Base-by-base conservation (phyloP, 2,888 invertebrate genomes). In the Pterostichus niger region DNA sequence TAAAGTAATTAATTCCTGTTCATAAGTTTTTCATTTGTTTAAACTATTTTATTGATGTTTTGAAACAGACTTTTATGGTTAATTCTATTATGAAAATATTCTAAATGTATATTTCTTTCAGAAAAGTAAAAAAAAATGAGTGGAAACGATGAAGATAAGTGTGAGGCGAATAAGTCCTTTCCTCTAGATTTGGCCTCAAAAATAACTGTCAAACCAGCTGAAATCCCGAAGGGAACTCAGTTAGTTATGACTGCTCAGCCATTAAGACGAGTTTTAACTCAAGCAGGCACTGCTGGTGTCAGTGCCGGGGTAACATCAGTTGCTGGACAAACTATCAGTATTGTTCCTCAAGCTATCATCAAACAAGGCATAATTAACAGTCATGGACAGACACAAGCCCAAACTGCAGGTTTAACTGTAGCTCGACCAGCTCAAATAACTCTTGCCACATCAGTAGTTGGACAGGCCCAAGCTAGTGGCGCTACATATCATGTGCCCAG, bases 101-200 rank as follows among this genome's bases (percentile, higher is more conserved):
- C 13, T 10, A 71, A 7, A 71, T 71, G 15, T 15, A 46, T 15
- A 46, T 35, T 33, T 64, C 7, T 13, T 64, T 13, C 13, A 35
- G 10, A 5, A 40, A 71, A 13, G n/a, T n/a, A 35, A 11, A 33
- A 49, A 2, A 88, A 85, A 81, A 90, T 90, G 90, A 90, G 89
- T 88, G 88, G 87, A 83, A 89, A 86, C 46, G 92, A 91, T 86
- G 93, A 93, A 86, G 92, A 93, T 86, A 91, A 93, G 86, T 88
- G 90, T 85, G 91, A 92, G 85, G 88, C 91, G 86, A 90, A 90
- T 85, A 93, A 93, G 90, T 35, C 46, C 13, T 92, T 92, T 89
- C 91, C 90, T 82, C 87, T 91, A 85, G 90, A 91, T 87, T 87
- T 91, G 87, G 91, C 92, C 86, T 91, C 89, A 84, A 91, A 92